Evolutionary conservation across 2,113 vertebrate genomes (phyloP), one percentile per base, ranked within the genome.

Genomic region (Solea senegalensis): DNA sequence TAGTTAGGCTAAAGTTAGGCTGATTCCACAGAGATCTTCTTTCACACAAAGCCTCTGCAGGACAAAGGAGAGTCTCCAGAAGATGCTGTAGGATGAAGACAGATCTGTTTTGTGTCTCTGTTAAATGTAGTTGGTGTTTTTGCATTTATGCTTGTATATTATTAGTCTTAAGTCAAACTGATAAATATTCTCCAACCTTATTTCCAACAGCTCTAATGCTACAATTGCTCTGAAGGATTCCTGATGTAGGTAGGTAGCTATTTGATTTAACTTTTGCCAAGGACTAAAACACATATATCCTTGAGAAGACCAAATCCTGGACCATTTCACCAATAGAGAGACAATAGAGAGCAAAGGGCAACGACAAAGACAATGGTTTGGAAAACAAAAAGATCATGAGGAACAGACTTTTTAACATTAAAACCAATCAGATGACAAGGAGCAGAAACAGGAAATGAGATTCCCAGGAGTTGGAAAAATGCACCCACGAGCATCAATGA

Each of bases 321-420:
- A 89, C 67, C 70, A 56, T 77, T 76, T 86, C 67, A 71, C 46
- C 48, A n/a, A n/a, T n/a, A n/a, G n/a, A n/a, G n/a, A 45, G 82
- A 89, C 83, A 82, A 87, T 50, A 65, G 74, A 39, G 34, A 76
- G 69, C 26, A 69, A 64, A 34, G 69, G 59, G 75, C 58, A 72
- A 15, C 76, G 65, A 65, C 44, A 83, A 66, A 83, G 61, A 88
- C 72, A 72, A 56, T 63, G 62, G 86, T 69, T 81, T 15, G 39
- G 55, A 66, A 85, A 89, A 89, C 72, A 76, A 80, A 88, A 80
- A 63, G 71, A 62, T 86, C 88, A 89, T 88, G 80, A 77, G 86
- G 90, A 92, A 91, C 91, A 94, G 90, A 91, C 86, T 90, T 51
- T 74, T 79, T 85, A 90, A 91, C 83, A 89, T 92, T 91, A 92